Percentiles rank a stretch among this genome's conserved stretches.
These are phyloP conservation scores for Molorchus minor DNA, from an alignment of 2,888 invertebrate genomes.

Conservation along the genomic window DNA sequence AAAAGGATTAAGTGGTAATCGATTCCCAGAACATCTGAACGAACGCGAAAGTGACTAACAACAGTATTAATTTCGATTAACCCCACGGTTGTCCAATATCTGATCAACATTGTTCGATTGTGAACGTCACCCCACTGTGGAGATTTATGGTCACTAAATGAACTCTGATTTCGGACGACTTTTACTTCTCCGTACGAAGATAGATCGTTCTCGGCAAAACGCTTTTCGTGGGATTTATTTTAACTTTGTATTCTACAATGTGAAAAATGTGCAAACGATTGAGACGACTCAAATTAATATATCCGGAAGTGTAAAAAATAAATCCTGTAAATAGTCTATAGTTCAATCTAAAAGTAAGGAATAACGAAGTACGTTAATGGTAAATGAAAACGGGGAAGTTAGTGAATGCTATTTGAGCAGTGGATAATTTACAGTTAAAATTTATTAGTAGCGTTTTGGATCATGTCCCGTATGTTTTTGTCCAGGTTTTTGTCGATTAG, in stretches of 20 bases:
- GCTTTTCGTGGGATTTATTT: conserved; percentile 16
- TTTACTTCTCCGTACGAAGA: conserved; percentile 17
- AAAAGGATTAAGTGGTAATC: too few species aligned
- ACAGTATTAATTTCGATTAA: conserved; percentile 18
- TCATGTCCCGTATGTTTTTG: too few species aligned
- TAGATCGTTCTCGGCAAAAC: conserved; percentile 12
- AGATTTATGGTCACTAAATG: conserved; percentile 20
- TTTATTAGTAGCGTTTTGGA: too few species aligned
- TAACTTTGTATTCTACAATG: conserved; percentile 19
- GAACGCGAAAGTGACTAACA: conserved; percentile 7
- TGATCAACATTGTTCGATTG: conserved; percentile 14
- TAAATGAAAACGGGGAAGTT: too few species aligned
- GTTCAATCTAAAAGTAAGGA: too few species aligned
- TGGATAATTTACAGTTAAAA: too few species aligned
- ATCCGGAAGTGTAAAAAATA: too few species aligned
- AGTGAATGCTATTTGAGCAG: too few species aligned
- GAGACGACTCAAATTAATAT: too few species aligned
- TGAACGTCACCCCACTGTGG: conserved; percentile 3
- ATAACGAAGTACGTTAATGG: too few species aligned
- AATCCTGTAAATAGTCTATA: too few species aligned
- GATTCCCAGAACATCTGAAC: not conserved
- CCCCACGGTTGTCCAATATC: conserved; percentile 7
- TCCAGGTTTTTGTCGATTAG: too few species aligned
- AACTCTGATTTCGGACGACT: conserved; percentile 21
- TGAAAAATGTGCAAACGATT: conserved; percentile 11